Evolutionary conservation across 2,888 invertebrate genomes (phyloP).

Genomic region (Machimus rusticus): DNA sequence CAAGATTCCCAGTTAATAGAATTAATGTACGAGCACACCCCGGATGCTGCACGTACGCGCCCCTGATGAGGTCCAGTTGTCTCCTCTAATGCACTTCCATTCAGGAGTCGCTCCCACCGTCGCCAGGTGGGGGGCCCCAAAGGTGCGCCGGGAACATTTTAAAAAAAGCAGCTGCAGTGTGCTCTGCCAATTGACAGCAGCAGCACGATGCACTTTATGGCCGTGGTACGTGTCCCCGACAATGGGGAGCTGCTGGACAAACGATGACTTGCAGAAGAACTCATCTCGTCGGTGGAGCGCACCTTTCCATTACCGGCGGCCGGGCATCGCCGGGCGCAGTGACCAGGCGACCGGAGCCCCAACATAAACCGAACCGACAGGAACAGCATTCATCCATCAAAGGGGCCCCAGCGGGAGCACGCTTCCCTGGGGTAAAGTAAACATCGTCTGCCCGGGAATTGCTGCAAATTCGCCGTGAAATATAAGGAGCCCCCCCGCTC

Average conservation of each 20-base stretch:
- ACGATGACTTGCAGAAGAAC: slow-evolving; percentile 22
- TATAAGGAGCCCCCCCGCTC: background rate
- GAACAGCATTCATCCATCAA: slow-evolving; percentile 18
- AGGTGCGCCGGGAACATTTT: background rate
- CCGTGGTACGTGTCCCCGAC: background rate
- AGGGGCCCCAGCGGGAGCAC: background rate
- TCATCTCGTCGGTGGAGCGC: background rate
- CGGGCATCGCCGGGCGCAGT: background rate
- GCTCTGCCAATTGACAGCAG: slow-evolving; percentile 11
- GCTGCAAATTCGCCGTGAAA: slow-evolving; percentile 10
- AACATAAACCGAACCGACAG: background rate
- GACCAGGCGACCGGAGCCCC: background rate
- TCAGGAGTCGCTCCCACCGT: background rate
- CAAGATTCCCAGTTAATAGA: slow-evolving; percentile 22
- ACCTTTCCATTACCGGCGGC: background rate
- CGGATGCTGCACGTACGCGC: slow-evolving; percentile 14
- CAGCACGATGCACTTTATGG: slow-evolving; percentile 8
- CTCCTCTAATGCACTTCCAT: slow-evolving; percentile 24
- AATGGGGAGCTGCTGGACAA: background rate
- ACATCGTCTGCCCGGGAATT: background rate
- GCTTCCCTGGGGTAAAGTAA: background rate
- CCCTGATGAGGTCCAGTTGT: slow-evolving; percentile 26
- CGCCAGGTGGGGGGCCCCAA: background rate
- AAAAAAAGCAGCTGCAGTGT: background rate
- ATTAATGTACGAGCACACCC: slow-evolving; percentile 30